Evolutionary conservation across 2,797 vertebrate species (phyloP).

Genomic region (Falco novaeseelandiae): DNA sequence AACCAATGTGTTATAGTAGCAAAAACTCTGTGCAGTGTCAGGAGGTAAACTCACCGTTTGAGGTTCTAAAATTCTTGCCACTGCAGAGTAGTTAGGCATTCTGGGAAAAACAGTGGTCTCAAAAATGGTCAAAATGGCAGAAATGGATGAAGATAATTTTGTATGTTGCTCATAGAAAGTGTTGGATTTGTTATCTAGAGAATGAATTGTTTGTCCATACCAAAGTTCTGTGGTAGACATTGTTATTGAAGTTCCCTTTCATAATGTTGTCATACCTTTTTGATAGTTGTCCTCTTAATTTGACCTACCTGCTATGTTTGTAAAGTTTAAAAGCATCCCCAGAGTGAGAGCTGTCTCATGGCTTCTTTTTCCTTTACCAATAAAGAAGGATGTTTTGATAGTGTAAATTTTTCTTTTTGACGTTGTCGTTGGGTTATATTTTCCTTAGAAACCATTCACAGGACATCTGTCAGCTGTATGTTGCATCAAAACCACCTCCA

Average conservation of each 20-base stretch:
- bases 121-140: not conserved
- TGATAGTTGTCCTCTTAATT: not conserved
- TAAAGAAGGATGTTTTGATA: not conserved
- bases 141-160: not conserved
- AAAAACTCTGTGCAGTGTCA: not conserved
- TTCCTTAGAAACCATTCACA: constrained; percentile 51
- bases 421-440: not conserved
- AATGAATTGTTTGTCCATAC: not conserved
- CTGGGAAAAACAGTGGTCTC: not conserved
- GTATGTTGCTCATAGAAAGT: not conserved
- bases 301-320: not conserved
- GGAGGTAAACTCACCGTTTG: not conserved
- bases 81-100: not conserved
- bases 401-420: not conserved
- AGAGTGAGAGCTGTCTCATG: not conserved
- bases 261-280: not conserved
- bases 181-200: not conserved
- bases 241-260: not conserved
- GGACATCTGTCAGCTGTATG: constrained; percentile 47
- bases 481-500: constrained; percentile 54
- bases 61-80: not conserved
- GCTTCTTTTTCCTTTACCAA: not conserved
- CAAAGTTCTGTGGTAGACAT: not conserved
- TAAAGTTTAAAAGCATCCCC: not conserved
- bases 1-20: not conserved